These are phyloP conservation scores for Lysandra bellargus DNA, from an alignment of 2,888 invertebrate species.

Conservation along the genomic window DNA sequence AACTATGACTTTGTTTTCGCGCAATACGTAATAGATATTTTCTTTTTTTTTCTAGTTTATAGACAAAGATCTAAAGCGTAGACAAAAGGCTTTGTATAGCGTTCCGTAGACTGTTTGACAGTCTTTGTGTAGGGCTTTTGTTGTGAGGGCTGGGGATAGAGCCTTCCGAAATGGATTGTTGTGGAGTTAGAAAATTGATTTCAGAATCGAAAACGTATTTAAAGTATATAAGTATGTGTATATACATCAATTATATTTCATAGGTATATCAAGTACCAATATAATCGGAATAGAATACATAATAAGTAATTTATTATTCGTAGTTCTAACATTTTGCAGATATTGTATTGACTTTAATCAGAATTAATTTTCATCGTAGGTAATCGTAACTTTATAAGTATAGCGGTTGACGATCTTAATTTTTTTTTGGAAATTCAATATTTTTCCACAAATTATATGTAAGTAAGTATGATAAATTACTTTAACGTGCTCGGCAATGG, in stretches of 20 bases:
- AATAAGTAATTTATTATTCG: too few species aligned
- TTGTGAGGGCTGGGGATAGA: background rate
- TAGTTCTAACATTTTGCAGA: too few species aligned
- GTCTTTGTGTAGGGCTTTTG: constrained; percentile 33
- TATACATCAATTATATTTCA: background rate
- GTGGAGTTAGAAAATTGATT: constrained; percentile 4
- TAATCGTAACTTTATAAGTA: too few species aligned
- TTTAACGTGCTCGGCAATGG: too few species aligned
- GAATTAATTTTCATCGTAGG: too few species aligned
- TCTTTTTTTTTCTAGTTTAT: background rate
- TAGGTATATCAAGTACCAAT: background rate
- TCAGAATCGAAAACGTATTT: background rate
- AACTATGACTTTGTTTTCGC: constrained; percentile 2
- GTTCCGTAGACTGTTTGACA: constrained; percentile 30
- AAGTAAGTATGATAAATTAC: too few species aligned
- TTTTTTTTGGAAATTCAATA: too few species aligned
- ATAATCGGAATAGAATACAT: background rate
- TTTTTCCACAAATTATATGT: too few species aligned
- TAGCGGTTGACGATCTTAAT: too few species aligned
- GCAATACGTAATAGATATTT: constrained; percentile 13
- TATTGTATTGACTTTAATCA: background rate
- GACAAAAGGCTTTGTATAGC: constrained; percentile 31
- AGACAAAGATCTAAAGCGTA: constrained; percentile 17
- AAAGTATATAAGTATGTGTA: background rate
- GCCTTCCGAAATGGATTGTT: background rate